Conservation (phyloP, 1,140 invertebrate genomes). For the Lerema accius region DNA sequence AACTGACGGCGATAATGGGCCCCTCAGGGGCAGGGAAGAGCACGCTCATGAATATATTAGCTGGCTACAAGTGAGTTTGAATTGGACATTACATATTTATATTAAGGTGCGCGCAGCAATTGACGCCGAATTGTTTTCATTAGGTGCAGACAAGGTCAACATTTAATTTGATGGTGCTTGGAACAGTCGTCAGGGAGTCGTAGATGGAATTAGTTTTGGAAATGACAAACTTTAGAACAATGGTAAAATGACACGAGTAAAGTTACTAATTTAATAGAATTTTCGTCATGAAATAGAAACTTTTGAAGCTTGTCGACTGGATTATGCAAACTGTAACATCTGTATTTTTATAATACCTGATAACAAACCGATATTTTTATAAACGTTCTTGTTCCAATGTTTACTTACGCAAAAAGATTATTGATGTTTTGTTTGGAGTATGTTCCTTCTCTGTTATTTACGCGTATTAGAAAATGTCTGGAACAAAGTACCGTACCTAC, state of each 20-base stretch:
- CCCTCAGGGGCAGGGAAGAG: conserved; percentile 97
- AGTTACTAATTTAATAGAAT: too few species aligned
- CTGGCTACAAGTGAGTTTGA: conserved; percentile 92
- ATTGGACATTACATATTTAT: conserved; percentile 32
- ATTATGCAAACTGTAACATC: too few species aligned
- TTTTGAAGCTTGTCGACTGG: too few species aligned
- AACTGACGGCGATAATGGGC: conserved; percentile 96
- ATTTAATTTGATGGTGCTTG: not conserved
- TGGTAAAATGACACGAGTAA: too few species aligned
- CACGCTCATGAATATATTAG: conserved; percentile 94
- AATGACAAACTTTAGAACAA: too few species aligned
- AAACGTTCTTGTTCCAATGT: too few species aligned
- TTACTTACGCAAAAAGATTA: too few species aligned
- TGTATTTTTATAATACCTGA: too few species aligned
- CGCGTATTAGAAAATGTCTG: not conserved
- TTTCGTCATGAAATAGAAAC: too few species aligned
- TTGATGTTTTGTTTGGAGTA: too few species aligned
- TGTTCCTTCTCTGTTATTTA: too few species aligned
- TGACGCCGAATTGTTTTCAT: conserved; percentile 25
- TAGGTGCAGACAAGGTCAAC: conserved; percentile 8
- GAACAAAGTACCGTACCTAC: not conserved
- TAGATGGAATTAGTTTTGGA: not conserved
- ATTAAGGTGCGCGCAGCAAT: conserved; percentile 9
- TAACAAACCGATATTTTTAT: too few species aligned
- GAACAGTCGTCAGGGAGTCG: not conserved